Base-by-base conservation (phyloP, 2,113 vertebrate species). In the Ginglymostoma cirratum region DNA sequence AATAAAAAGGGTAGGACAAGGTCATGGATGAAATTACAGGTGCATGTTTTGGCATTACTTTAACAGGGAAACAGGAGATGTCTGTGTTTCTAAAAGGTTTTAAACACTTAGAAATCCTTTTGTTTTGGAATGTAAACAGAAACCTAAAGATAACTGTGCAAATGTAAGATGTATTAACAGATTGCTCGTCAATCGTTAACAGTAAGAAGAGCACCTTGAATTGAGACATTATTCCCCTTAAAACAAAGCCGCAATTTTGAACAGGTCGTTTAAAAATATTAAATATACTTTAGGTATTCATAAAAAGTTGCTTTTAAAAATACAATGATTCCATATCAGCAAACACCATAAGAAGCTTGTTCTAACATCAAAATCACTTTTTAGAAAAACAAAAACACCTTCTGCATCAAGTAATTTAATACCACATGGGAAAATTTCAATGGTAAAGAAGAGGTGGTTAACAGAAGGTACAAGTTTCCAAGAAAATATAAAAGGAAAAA, bases 381-480 rank as follows among this genome's bases (percentile, higher is more conserved):
- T 92, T 70, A 3, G 65, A 94, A 94, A 94, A 94, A 94, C 94
- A 95, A 95, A 95, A 93, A 93, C 89, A 93, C 45, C 15, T 95
- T 95, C 94, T 72, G 94, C 67, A 72, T 95, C 94, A 72, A 52
- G 87, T 95, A 70, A 70, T 94, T 70, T 94, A 42, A 94, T 67
- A 94, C 66, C 92, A 94, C 92, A 94, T 23, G 65, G 67, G 66
- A 45, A 94, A 90, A 94, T 69, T 94, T 89, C 86, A 89, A 27
- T 12, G 17, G 8, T 15, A 21, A 48, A 87, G 42, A 87, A 30
- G 52, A 94, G 34, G 17, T 69, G 65, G 65, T 42, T 69, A 69
- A 94, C n/a, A 94, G 61, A 66, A 94, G 92, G 23, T 69, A 19
- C 61, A 67, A n/a, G 66, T 42, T 94, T 17, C 61, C 52, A 23